Base-by-base conservation (phyloP, 2,888 invertebrate genomes). In the Chymomyza fuscimana region DNA sequence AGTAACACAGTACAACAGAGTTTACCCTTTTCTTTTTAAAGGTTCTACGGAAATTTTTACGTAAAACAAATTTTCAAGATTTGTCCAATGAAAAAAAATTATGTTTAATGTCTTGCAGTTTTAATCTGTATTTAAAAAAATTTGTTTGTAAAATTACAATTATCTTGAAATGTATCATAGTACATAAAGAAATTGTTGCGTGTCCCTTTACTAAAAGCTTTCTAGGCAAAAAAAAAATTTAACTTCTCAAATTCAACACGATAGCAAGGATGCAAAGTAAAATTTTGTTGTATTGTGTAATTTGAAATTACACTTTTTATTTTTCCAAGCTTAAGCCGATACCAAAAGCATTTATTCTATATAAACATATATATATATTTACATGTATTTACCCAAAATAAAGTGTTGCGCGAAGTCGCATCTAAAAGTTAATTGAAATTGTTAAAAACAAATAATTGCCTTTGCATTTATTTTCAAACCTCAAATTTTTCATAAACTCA, bases 301-400 rank as follows among this genome's bases (percentile, higher is more conserved):
- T 12, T 46, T 46, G 40, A 46, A 46, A 46, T 46, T 12, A 46
- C 12, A 46, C 1, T 46, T 46, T 46, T 32, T 32, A 32, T 32
- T 32, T 46, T 46, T 46, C 40, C 1, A 36, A 36, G 36, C 36
- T 36, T 36, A 54, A 80, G 82, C 85, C 79, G 82, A 85, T 81
- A 84, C 85, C 85, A 83, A 83, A 84, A 80, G 83, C 83, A 84
- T 84, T 84, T 84, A 84, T 74, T 81, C 81, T 81, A 77, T 84
- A 78, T 79, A 76, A 63, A 81, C 63, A 71, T 73, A 70, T 76
- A 79, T 63, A 66, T 58, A 58, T 25, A 22, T 32, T 32, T 22
- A 19, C 10, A 19, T 15, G 19, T 58, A 58, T 58, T 58, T 58
- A 19, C 6, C 4, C 61, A 5, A 46, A 19, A 10, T 12, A 46